A percentile compares a stretch with the other conserved stretches of the same genome.
Evolutionary conservation across 1,140 invertebrate species (phyloP).

Genomic region (Choristoneura fumiferana): DNA sequence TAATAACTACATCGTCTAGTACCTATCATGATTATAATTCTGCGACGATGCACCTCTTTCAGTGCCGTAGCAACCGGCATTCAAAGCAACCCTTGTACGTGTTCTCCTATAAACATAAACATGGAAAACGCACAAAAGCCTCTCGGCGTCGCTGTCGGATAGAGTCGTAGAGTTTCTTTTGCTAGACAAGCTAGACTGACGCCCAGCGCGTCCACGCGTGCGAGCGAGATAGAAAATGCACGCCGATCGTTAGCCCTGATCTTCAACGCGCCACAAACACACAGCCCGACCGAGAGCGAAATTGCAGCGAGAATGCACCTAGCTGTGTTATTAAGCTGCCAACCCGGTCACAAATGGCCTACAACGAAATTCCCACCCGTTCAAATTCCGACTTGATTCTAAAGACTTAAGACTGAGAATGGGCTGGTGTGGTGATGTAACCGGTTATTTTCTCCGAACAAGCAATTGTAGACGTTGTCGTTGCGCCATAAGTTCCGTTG

Average conservation of each 20-base stretch:
- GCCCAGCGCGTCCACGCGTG: constrained; percentile 34
- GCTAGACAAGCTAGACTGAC: constrained; percentile 42
- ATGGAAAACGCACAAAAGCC: constrained; percentile 77
- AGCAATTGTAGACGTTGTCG: constrained; percentile 66
- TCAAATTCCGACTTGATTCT: constrained; percentile 40
- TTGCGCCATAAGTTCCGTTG: constrained; percentile 60
- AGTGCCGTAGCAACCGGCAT: constrained; percentile 47
- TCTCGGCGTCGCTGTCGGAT: constrained; percentile 73
- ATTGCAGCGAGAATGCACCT: constrained; percentile 77
- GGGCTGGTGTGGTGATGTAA: constrained; percentile 34
- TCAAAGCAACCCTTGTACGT: constrained; percentile 75
- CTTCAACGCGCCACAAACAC: constrained; percentile 77
- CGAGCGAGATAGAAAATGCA: constrained; percentile 52
- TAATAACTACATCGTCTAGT: constrained; percentile 7
- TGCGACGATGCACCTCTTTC: constrained; percentile 16
- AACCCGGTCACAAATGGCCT: constrained; percentile 58
- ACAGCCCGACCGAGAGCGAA: constrained; percentile 76
- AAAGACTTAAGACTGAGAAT: constrained; percentile 36
- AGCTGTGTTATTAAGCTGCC: constrained; percentile 70
- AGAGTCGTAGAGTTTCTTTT: constrained; percentile 76
- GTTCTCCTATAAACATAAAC: constrained; percentile 75
- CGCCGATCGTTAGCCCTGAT: constrained; percentile 77
- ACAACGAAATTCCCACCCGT: constrained; percentile 32
- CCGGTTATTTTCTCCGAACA: constrained; percentile 65
- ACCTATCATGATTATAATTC: constrained; percentile 17